Percentiles rank a stretch among this genome's conserved stretches.
Evolutionary conservation across 2,113 vertebrate genomes (phyloP).

Genomic region (Pteropus alecto): DNA sequence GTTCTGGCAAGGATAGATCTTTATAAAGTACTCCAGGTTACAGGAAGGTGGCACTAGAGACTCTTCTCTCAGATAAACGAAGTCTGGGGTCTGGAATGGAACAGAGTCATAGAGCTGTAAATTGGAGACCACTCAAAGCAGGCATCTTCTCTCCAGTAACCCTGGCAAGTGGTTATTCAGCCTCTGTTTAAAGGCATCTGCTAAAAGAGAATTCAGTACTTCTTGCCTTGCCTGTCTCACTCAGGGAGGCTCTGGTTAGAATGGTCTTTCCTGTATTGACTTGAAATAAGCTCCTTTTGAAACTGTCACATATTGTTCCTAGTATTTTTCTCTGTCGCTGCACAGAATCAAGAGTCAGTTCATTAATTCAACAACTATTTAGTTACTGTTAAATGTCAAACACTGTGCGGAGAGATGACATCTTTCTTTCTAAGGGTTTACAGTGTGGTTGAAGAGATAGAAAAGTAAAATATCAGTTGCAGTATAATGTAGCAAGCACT

Average conservation of each 20-base stretch:
- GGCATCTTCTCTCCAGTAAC: neutral
- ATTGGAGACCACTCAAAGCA: conserved; percentile 46
- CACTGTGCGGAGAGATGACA: neutral
- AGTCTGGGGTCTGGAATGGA: neutral
- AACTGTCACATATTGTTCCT: neutral
- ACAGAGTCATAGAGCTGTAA: neutral
- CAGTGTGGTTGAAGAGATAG: neutral
- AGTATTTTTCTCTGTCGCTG: neutral
- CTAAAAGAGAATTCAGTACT: neutral
- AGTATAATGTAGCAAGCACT: neutral
- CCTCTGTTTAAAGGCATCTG: neutral
- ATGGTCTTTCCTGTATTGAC: neutral
- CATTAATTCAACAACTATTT: neutral
- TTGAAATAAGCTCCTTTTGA: neutral
- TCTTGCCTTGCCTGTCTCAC: neutral
- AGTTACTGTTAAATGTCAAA: neutral
- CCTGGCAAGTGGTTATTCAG: neutral
- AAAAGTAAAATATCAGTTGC: neutral
- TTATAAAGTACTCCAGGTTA: conserved; percentile 15
- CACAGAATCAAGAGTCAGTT: neutral
- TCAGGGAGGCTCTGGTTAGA: neutral
- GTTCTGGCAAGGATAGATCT: neutral
- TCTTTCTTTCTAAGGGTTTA: neutral
- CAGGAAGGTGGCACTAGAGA: conserved; percentile 71
- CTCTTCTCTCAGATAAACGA: neutral